Evolutionary conservation across 2,113 vertebrate species (phyloP), one percentile per base, ranked within the genome.

Genomic region (Tragulus kanchil): DNA sequence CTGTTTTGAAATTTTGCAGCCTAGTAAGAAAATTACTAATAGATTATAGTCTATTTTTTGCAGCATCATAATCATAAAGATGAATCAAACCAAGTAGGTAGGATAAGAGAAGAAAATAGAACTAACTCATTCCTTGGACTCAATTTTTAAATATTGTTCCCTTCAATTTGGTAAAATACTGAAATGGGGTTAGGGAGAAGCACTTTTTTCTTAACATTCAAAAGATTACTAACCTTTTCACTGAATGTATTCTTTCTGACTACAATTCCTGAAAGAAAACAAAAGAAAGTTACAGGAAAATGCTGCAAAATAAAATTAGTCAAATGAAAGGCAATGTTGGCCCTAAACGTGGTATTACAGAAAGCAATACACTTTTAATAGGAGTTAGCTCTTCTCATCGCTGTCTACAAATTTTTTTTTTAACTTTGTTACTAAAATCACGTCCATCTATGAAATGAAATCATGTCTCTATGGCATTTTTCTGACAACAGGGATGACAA

Each of bases 221-320:
- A 73, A 91, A 48, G 48, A 61, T 45, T 56, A 62, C 45, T 94
- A 69, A 89, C 7, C 77, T 93, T 93, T 88, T 85, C 25, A 42
- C 9, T 45, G 21, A n/a, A 15, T 85, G 19, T 17, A 45, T 86
- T n/a, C 89, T 95, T 94, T 93, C 85, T 89, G 65, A 23, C 17
- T 93, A 56, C 31, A 79, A 4, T 48, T 89, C 67, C 19, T 54
- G 59, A 79, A 71, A 77, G 23, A 89, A 95, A 95, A 62, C 58
- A 64, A 79, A 84, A 83, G 59, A 23, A 88, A 94, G 8, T 42
- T 78, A 82, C 14, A 15, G 16, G 67, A 21, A 89, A 79, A 89
- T 89, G 16, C 25, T 89, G 17, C 65, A 91, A 95, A 96, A 96
- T 77, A 86, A 95, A 89, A 88, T 90, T 79, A 90, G 12, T 42